phyloP scores from a whole-genome alignment of 2,888 invertebrate genomes.

The Invenusta paracnida region DNA sequence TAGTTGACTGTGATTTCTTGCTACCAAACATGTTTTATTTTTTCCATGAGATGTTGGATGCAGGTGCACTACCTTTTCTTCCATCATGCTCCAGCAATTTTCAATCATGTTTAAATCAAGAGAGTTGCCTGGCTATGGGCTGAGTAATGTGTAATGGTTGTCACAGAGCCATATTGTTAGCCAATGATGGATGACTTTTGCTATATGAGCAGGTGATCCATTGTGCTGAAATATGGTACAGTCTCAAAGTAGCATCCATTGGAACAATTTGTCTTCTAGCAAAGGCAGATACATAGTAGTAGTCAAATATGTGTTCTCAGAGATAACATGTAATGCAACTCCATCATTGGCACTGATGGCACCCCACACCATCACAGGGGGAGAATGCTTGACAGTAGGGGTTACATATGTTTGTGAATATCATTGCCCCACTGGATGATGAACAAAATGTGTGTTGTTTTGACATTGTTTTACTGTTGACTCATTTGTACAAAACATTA shows the following conservation, averaged over 20 bases:
- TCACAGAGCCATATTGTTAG: neutral
- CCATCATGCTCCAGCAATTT: neutral
- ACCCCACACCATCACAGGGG: constrained; percentile 1
- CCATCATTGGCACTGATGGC: neutral
- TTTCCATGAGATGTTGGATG: neutral
- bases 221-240: constrained; percentile 8
- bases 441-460: neutral
- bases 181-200: neutral
- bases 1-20: neutral
- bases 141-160: neutral
- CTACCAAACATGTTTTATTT: neutral
- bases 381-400: neutral
- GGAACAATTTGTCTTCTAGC: neutral
- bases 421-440: too few species aligned
- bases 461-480: neutral
- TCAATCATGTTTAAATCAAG: neutral
- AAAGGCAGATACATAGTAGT: neutral
- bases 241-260: neutral
- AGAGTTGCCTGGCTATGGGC: neutral
- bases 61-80: neutral
- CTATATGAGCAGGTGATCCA: constrained; percentile 1
- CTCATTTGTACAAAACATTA: neutral
- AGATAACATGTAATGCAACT: neutral
- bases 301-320: neutral
- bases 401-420: too few species aligned